Base-by-base conservation (phyloP, 2,113 vertebrate genomes). In the Synodontis membranacea region DNA sequence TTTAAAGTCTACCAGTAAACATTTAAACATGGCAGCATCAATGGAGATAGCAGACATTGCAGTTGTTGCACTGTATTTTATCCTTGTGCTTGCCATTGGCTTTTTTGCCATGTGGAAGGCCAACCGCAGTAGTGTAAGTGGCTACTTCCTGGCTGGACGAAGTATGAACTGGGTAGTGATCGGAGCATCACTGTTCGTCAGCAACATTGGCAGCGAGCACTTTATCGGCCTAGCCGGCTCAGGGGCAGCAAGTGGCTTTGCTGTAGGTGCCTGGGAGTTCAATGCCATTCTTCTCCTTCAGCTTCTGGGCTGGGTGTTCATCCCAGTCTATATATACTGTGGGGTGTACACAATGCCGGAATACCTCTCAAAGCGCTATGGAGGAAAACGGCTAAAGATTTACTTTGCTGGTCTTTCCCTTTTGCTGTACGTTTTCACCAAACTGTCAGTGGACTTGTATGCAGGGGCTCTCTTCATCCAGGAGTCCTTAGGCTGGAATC, bases 191-290 rank as follows among this genome's bases (percentile, higher is more conserved):
- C 96, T 99, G 79, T 99, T 99, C 91, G 98, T 99, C 93, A 99
- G 98, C 95, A 99, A 99, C 95, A 99, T 99, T 91, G 98, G 98
- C 94, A 99, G 98, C 87, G 98, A 99, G 94, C 98, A 99, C 93
- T 99, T 99, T 95, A 99, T 99, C 93, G 98, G 98, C 91, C 95
- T 99, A 89, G 98, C 98, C 87, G 98, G 98, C 90, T 99, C 98
- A 56, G 98, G 98, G 95, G 98, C 98, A 46, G 98, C 97, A 0
- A 99, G 98, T 86, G 98, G 98, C 93, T 98, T 96, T 94, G 98
- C 98, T 86, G 98, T 99, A 78, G 98, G 97, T 66, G 98, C 98
- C 0, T 99, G 98, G 98, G 98, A 99, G 81, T 98, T 99, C 94
- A 99, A 99, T 91, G 97, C 98, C 88, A 95, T 99, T 91, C 94